Percentiles rank a stretch among this genome's conserved stretches.
Evolutionary conservation across 2,888 invertebrate genomes (phyloP).

Genomic region (Stenchaetothrips biformis): DNA sequence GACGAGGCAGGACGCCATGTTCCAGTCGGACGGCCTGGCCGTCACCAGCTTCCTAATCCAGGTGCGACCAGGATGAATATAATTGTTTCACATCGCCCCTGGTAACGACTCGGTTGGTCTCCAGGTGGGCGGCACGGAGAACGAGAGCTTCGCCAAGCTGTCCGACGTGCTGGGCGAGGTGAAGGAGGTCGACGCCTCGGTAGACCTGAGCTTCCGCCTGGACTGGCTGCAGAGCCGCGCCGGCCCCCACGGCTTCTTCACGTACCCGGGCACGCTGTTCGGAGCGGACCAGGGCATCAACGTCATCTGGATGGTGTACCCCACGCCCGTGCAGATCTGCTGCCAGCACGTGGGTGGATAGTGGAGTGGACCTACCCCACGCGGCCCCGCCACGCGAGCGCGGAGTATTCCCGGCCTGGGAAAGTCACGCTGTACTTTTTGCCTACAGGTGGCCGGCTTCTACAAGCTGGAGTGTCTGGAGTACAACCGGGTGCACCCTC

Average conservation of each 20-base stretch:
- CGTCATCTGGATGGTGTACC: slow-evolving; percentile 7
- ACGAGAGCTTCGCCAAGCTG: slow-evolving; percentile 5
- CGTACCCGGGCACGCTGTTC: slow-evolving; percentile 19
- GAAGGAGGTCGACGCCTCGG: neutral
- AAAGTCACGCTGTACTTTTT: neutral
- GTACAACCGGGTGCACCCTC: neutral
- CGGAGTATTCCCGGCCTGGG: neutral
- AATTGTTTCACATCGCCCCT: too few relatives aligned
- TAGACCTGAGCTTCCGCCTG: neutral
- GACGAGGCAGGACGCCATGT: slow-evolving; percentile 16
- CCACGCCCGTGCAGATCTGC: slow-evolving; percentile 7
- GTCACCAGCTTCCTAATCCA: slow-evolving; percentile 18
- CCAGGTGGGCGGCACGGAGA: neutral
- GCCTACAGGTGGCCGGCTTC: neutral
- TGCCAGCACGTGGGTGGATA: neutral
- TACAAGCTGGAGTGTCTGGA: neutral
- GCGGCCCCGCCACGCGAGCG: neutral
- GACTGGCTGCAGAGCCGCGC: neutral
- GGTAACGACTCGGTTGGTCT: neutral
- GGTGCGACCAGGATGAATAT: neutral
- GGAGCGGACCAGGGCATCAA: slow-evolving; percentile 4
- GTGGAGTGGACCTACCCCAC: neutral
- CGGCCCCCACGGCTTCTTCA: slow-evolving; percentile 7
- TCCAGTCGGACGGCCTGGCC: slow-evolving; percentile 6
- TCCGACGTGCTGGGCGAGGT: neutral